Base-by-base conservation (phyloP, 2,113 vertebrate genomes). In the Dromiciops gliroides region DNA sequence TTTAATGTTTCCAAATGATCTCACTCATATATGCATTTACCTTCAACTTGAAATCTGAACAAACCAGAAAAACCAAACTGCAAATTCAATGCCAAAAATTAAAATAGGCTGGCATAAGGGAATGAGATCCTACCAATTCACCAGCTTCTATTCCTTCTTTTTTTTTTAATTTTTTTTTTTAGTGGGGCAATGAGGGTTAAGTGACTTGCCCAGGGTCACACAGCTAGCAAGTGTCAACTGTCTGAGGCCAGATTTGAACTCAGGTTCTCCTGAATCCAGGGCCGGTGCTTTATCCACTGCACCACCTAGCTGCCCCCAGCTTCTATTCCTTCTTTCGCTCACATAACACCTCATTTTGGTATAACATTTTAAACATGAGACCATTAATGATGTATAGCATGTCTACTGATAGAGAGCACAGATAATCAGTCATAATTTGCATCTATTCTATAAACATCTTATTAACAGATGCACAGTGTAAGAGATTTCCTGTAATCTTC, bases 321-420 rank as follows among this genome's bases (percentile, higher is more conserved):
- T n/a, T n/a, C 47, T 50, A 7, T 50, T 50, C 50, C 50, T 50
- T 50, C 50, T 50, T 50, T 50, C 50, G 5, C 50, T 10, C 50
- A 94, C 50, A 26, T 52, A 96, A 89, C n/a, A 91, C 37, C 16
- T 47, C 53, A 60, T 67, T 31, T 9, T 51, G 94, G 90, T 47
- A 60, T 95, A 94, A 96, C 93, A 96, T 96, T 96, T 44, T 91
- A 92, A 89, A 95, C 89, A 93, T 26, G 60, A 28, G 91, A 60
- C 88, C 50, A 83, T 94, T 91, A 53, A 75, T 89, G n/a, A 95
- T 93, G 88, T 26, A 83, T 3, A 92, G 50, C 26, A 91, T 75
- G 88, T 95, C 52, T 89, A 90, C 89, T 91, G 89, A 94, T 75
- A 50, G 8, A 90, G 91, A 95, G 90, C 22, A 93, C 12, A 96